These are phyloP conservation scores for Entelurus aequoreus DNA, from an alignment of 2,113 vertebrate genomes.

Conservation along the genomic window DNA sequence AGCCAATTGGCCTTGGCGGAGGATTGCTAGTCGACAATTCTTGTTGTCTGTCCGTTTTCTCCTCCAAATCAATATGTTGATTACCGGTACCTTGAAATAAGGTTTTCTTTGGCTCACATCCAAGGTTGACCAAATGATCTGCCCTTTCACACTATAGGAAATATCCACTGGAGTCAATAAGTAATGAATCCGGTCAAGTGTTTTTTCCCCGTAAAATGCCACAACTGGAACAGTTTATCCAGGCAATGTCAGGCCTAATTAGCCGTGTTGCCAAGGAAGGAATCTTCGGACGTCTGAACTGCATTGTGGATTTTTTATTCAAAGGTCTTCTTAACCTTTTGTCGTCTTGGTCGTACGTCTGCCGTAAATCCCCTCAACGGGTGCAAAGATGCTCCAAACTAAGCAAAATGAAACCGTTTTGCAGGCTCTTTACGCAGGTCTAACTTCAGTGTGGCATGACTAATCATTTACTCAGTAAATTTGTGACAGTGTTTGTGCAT, in stretches of 20 bases:
- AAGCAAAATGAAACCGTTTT: neutral
- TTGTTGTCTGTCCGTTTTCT: neutral
- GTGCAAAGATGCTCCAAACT: no score
- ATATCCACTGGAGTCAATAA: constrained; percentile 59
- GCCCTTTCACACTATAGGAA: constrained; percentile 30
- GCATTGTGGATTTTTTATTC: constrained; percentile 28
- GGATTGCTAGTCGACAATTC: neutral
- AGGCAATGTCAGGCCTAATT: constrained; percentile 61
- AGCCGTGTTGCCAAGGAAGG: constrained; percentile 47
- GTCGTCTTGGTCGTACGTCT: constrained; percentile 1
- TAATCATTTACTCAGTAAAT: constrained; percentile 30
- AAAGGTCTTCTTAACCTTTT: neutral
- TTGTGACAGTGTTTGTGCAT: neutral
- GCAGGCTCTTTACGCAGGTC: neutral
- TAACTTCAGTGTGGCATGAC: constrained; percentile 11
- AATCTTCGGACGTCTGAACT: constrained; percentile 53
- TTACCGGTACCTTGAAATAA: constrained; percentile 18
- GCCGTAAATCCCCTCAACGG: neutral
- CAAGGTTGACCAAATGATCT: constrained; percentile 5
- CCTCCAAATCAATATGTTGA: constrained; percentile 25
- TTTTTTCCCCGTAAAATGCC: constrained; percentile 65
- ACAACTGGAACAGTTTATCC: constrained; percentile 64
- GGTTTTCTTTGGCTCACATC: constrained; percentile 14
- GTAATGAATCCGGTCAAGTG: constrained; percentile 54
- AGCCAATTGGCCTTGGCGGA: neutral